phyloP scores from a whole-genome alignment of 2,888 invertebrate species.

The Leucophora obtusa region DNA sequence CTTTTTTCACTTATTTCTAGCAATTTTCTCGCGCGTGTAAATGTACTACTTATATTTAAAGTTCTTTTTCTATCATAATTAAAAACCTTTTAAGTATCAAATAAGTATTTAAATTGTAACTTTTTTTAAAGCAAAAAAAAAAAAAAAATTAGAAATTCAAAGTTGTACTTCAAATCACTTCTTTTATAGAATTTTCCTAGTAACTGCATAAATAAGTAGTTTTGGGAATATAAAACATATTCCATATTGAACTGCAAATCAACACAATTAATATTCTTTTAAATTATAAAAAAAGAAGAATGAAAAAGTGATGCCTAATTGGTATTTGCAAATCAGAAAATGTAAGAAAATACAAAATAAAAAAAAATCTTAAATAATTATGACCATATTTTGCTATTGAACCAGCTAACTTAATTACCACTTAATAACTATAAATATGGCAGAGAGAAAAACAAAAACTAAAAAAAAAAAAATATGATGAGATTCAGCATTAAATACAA shows the following conservation, averaged over 20 bases:
- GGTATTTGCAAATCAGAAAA: slow-evolving; percentile 14
- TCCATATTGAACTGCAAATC: too few species aligned
- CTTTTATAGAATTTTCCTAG: too few species aligned
- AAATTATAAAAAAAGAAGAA: neutral
- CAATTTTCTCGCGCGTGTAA: too few species aligned
- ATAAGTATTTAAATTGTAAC: too few species aligned
- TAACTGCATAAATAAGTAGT: neutral
- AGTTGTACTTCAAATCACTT: too few species aligned
- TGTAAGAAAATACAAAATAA: neutral
- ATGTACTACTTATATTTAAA: too few species aligned
- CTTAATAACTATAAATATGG: slow-evolving; percentile 60
- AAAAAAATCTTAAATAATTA: slow-evolving; percentile 27
- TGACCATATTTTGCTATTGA: slow-evolving; percentile 48
- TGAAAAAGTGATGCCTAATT: slow-evolving; percentile 36
- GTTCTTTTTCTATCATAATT: too few species aligned
- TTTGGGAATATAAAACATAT: neutral
- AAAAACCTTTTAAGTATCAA: too few species aligned
- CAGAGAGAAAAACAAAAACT: slow-evolving; percentile 25
- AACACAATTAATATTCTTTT: neutral
- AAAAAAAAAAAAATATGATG: slow-evolving; percentile 33
- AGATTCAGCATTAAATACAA: neutral
- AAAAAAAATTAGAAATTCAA: too few species aligned
- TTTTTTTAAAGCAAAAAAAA: too few species aligned
- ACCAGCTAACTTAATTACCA: slow-evolving; percentile 62
- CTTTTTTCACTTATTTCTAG: too few species aligned